A percentile compares a stretch with the other conserved stretches of the same genome.
phyloP scores from a whole-genome alignment of 2,797 vertebrate genomes.

The Notoglanidium macrostoma region DNA sequence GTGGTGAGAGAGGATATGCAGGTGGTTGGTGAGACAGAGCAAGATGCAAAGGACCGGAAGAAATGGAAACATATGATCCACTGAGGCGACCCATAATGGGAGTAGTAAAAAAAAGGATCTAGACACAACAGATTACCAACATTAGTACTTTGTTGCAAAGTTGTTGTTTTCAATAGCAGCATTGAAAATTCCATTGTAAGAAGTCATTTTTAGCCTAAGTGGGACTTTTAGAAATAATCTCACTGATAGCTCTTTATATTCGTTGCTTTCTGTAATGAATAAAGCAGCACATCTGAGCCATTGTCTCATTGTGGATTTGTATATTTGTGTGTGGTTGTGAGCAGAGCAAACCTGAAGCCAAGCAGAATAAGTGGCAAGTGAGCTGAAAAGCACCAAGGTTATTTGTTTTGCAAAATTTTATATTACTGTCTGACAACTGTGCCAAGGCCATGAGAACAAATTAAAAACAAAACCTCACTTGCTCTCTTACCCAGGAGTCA shows the following conservation, averaged over 20 bases:
- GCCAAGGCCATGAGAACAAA: neutral
- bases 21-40: too few species aligned
- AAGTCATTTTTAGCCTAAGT: neutral
- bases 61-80: too few species aligned
- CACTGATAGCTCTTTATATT: neutral
- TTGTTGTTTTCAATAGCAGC: too few species aligned
- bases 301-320: neutral
- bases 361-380: neutral
- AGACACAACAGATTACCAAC: too few species aligned
- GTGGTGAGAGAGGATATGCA: too few species aligned
- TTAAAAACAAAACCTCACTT: accelerated
- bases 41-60: too few species aligned
- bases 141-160: neutral
- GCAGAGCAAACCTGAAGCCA: neutral
- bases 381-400: neutral
- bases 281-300: neutral
- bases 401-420: slow-evolving; percentile 7
- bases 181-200: neutral
- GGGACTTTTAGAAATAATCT: neutral
- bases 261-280: neutral
- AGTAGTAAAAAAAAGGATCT: too few species aligned
- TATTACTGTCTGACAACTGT: neutral
- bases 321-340: neutral
- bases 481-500: neutral
- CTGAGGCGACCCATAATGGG: too few species aligned